Percentiles rank a stretch among this genome's conserved stretches.
Evolutionary conservation across 2,113 vertebrate species (phyloP).

Genomic region (Pandion haliaetus): DNA sequence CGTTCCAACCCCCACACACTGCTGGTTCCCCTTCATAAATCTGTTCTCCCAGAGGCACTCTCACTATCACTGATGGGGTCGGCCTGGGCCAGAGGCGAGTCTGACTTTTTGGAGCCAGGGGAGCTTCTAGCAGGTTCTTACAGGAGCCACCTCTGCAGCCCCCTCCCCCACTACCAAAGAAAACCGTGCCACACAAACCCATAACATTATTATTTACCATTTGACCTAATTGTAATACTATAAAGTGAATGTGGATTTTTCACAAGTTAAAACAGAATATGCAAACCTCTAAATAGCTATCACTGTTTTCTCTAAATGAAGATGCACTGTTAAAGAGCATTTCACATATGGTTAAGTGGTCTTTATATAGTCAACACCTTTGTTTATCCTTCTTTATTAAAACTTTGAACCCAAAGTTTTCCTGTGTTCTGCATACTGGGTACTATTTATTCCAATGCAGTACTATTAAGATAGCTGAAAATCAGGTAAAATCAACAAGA

Average conservation of each 20-base stretch:
- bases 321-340: not conserved
- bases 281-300: not conserved
- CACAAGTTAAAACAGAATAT: not conserved
- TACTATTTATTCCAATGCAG: not conserved
- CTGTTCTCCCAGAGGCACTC: too few relatives aligned
- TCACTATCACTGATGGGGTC: too few relatives aligned
- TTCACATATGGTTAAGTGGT: not conserved
- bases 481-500: not conserved
- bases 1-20: too few relatives aligned
- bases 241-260: not conserved
- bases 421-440: not conserved
- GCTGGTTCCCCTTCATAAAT: too few relatives aligned
- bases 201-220: not conserved
- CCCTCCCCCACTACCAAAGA: too few relatives aligned
- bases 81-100: too few relatives aligned
- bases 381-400: not conserved
- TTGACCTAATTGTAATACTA: not conserved
- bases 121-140: too few relatives aligned
- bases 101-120: too few relatives aligned
- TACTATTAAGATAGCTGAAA: not conserved
- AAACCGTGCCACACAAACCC: too few relatives aligned
- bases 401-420: not conserved
- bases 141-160: too few relatives aligned
- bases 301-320: not conserved
- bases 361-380: not conserved